Conservation (phyloP, 2,888 invertebrate genomes). For the Bellardia bayeri region DNA sequence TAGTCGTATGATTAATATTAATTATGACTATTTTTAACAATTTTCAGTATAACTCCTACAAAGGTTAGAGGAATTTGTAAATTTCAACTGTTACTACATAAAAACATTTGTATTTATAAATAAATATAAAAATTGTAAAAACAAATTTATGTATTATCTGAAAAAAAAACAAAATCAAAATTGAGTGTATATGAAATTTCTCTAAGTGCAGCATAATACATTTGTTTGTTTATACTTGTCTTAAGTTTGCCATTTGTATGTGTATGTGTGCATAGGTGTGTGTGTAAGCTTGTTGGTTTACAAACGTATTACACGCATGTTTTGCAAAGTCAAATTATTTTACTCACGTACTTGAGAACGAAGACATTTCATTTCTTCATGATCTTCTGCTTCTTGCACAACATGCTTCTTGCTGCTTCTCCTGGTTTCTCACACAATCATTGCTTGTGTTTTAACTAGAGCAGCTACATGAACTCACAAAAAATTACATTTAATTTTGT, state of each 20-base stretch:
- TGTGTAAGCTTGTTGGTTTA: constrained; percentile 1
- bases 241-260: neutral
- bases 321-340: constrained; percentile 67
- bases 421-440: neutral
- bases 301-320: constrained; percentile 58
- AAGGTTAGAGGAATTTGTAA: no score
- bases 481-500: constrained; percentile 16
- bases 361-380: constrained; percentile 40
- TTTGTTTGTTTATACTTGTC: neutral
- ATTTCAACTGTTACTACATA: no score
- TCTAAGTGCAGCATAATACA: neutral
- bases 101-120: no score
- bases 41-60: no score
- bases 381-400: neutral
- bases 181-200: neutral
- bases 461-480: neutral
- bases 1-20: no score
- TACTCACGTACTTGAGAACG: constrained; percentile 51
- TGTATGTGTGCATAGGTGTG: neutral
- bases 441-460: neutral
- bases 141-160: no score
- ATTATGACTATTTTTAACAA: no score
- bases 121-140: no score
- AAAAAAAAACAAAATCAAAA: no score
- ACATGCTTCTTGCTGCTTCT: neutral